Percentiles rank a stretch among this genome's conserved stretches.
Evolutionary conservation across 2,113 vertebrate species (phyloP).

Genomic region (Callorhinus ursinus): DNA sequence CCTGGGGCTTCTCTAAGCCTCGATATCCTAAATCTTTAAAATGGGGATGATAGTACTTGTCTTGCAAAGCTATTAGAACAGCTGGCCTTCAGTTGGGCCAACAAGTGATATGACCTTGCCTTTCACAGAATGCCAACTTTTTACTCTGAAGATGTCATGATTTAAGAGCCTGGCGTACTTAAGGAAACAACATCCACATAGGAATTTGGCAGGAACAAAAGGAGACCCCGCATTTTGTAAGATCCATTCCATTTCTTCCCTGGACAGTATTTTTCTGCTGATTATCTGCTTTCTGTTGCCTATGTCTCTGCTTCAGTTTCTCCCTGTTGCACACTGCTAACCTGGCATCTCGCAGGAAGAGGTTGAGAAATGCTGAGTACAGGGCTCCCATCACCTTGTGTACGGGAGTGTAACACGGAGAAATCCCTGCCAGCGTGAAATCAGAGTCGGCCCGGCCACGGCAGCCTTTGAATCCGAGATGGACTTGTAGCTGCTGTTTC

Average conservation of each 20-base stretch:
- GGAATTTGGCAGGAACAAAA: not conserved
- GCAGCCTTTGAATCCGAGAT: not conserved
- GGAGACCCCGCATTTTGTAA: not conserved
- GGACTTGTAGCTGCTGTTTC: not conserved
- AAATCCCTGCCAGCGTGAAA: not conserved
- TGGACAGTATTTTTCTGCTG: not conserved
- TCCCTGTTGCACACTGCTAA: not conserved
- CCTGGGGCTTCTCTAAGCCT: not conserved
- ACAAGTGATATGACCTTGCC: not conserved
- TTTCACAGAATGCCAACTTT: not conserved
- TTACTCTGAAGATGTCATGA: not conserved
- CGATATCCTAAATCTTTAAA: not conserved
- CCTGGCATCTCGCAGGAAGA: not conserved
- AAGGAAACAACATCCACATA: not conserved
- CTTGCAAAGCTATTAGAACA: not conserved
- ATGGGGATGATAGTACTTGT: not conserved
- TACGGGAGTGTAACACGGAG: not conserved
- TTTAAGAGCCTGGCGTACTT: not conserved
- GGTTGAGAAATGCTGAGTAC: not conserved
- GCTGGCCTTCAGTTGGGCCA: not conserved
- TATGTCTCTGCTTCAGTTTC: not conserved
- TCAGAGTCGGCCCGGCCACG: not conserved
- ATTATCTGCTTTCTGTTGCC: not conserved
- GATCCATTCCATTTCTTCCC: not conserved
- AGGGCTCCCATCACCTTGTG: not conserved